A percentile compares a stretch with the other conserved stretches of the same genome.
phyloP scores from a whole-genome alignment of 2,113 vertebrate genomes.

The Platanista minor region DNA sequence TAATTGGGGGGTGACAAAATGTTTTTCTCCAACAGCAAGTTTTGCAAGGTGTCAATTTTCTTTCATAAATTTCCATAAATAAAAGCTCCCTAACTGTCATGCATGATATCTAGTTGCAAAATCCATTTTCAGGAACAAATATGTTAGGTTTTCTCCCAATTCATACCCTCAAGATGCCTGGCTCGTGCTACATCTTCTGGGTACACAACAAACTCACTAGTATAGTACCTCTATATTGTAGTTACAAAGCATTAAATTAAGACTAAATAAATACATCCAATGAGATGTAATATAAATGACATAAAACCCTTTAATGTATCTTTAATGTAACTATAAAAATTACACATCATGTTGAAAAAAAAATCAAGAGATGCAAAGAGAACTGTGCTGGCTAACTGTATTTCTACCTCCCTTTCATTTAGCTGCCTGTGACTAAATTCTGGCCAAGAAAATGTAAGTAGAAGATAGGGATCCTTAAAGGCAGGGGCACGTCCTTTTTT shows the following conservation, averaged over 20 bases:
- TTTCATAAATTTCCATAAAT: neutral
- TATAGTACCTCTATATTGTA: neutral
- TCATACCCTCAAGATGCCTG: neutral
- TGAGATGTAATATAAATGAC: neutral
- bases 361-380: neutral
- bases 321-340: neutral
- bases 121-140: slow-evolving; percentile 20
- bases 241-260: neutral
- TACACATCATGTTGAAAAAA: neutral
- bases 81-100: neutral
- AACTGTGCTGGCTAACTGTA: neutral
- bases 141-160: neutral
- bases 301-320: neutral
- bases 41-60: neutral
- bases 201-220: neutral
- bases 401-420: neutral
- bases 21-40: neutral
- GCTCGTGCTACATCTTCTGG: neutral
- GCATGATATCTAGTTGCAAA: neutral
- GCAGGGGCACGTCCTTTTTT: neutral
- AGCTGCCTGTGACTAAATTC: neutral
- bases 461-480: neutral
- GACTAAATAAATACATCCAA: neutral
- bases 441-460: neutral
- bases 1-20: neutral